phyloP scores from a whole-genome alignment of 2,113 vertebrate genomes.

The Loxodonta africana region DNA sequence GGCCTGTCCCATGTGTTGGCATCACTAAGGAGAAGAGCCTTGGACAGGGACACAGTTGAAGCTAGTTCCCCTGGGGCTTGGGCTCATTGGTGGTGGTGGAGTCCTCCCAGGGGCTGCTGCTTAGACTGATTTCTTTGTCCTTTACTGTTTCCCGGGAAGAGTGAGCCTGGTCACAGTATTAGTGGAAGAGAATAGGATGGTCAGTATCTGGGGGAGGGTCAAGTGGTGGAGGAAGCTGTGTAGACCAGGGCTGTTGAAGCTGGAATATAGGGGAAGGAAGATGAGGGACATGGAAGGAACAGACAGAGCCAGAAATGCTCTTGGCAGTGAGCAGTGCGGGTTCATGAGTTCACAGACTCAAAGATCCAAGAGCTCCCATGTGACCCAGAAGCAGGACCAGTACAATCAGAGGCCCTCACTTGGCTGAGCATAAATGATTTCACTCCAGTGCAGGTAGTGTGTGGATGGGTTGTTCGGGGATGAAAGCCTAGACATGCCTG shows the following conservation, averaged over 20 bases:
- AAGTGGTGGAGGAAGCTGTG: not conserved
- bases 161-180: not conserved
- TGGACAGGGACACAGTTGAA: not conserved
- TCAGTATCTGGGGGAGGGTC: not conserved
- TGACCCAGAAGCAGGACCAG: not conserved
- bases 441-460: fast-evolving
- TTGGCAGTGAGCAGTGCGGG: not conserved
- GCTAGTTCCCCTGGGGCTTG: not conserved
- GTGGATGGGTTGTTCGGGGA: fast-evolving
- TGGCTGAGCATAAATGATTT: not conserved
- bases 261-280: not conserved
- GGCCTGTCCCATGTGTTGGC: not conserved
- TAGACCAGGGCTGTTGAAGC: not conserved
- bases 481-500: not conserved
- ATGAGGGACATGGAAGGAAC: not conserved
- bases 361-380: fast-evolving
- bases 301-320: not conserved
- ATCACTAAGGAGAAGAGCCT: not conserved
- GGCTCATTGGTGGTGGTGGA: not conserved
- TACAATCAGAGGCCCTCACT: fast-evolving
- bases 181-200: not conserved
- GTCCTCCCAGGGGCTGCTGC: not conserved
- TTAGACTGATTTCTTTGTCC: not conserved
- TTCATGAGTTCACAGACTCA: not conserved
- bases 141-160: not conserved